Base-by-base conservation (phyloP, 2,888 invertebrate species). In the Hypselothyrea guttata region DNA sequence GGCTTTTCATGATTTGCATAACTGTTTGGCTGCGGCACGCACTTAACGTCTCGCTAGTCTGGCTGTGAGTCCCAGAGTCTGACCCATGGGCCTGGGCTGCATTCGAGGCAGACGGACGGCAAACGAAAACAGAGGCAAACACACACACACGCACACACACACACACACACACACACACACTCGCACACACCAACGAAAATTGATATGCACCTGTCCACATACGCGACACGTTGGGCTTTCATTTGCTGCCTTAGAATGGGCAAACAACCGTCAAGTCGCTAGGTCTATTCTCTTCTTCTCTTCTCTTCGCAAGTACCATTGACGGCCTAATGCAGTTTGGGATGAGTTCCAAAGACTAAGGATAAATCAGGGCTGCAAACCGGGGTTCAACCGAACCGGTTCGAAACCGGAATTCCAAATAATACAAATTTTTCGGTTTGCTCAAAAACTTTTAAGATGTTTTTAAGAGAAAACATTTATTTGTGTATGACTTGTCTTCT, bases 131-230 rank as follows among this genome's bases (percentile, higher is more conserved):
- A 56, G 63, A 79, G 71, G 71, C 77, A 77, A 77, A 79, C 63
- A 77, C 42, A 58, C 47, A 56, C 53, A 56, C 49, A 53, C 33
- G 59, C 53, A 59, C 54, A 59, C 41, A 64, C 28, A 52, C 38
- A 46, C 35, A 49, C 38, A 56, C 56, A 40, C 28, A 46, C 56
- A 49, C 49, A 13, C 12, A 8, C 16, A 65, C 51, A 52, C 65
- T n/a, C 38, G 56, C 56, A 40, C 28, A 46, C 56, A 49, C 49
- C 13, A 12, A 8, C 16, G 61, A 48, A 52, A 62, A 65, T 62
- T 64, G 58, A 55, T 52, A 58, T 64, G 77, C 77, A 77, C 81
- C 77, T 77, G 77, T 77, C 77, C 75, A 74, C 77, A 77, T 76
- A 79, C 49, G 45, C 70, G 71, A 69, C 61, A 57, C 68, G 63